Percentiles rank a stretch among this genome's conserved stretches.
These are phyloP conservation scores for Cephonodes hylas DNA, from an alignment of 2,888 invertebrate species.

Conservation along the genomic window DNA sequence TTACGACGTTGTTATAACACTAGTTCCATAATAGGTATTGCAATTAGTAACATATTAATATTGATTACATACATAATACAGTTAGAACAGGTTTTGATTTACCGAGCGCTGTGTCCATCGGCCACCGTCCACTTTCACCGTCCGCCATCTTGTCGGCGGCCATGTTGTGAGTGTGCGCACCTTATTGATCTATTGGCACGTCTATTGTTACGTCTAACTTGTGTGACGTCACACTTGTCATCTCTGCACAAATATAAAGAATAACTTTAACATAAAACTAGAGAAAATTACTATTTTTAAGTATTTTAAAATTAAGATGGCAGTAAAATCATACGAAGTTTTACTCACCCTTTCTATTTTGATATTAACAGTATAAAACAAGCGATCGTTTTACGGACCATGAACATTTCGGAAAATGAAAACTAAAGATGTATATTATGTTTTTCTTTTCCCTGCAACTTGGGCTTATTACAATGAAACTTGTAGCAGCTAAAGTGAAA, in stretches of 20 bases:
- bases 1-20: not conserved
- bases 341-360: too few relatives aligned
- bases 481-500: not conserved
- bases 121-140: conserved; percentile 72
- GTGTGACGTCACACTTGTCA: conserved; percentile 39
- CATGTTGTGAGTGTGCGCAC: conserved; percentile 51
- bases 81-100: conserved; percentile 50
- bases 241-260: not conserved
- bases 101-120: conserved; percentile 46
- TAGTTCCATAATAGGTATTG: not conserved
- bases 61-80: conserved; percentile 18
- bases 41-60: conserved; percentile 23
- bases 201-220: conserved; percentile 47
- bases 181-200: conserved; percentile 62
- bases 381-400: too few relatives aligned
- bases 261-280: not conserved
- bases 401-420: not conserved
- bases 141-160: conserved; percentile 70
- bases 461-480: not conserved
- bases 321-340: too few relatives aligned
- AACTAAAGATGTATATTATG: not conserved
- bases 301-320: too few relatives aligned
- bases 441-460: not conserved
- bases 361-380: too few relatives aligned
- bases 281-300: not conserved